Base-by-base conservation (phyloP, 2,113 vertebrate species). In the Prunella himalayana region DNA sequence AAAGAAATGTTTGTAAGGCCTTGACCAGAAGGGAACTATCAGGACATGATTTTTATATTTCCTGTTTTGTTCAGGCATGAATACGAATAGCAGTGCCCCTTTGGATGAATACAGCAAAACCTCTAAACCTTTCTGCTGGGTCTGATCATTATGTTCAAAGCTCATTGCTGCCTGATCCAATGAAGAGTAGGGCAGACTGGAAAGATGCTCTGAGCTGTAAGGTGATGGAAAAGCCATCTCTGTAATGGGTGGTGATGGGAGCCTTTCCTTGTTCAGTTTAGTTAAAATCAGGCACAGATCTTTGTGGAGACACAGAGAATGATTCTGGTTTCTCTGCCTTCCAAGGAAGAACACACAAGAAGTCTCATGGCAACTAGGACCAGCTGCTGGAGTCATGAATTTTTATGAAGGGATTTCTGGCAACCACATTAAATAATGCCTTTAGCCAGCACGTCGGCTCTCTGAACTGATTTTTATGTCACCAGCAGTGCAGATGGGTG, bases 331-430 rank as follows among this genome's bases (percentile, higher is more conserved):
- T 86, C 68, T 66, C 57, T 92, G 56, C 25, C 45, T 79, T 71
- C n/a, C 4, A 2, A 18, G 73, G 35, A 84, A 87, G 90, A 95
- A 92, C 86, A 91, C 81, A 84, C 75, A 92, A 82, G 88, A 78
- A 90, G 75, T 45, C 71, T 78, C 53, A 54, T 13, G 25, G 61
- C 65, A 94, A 71, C 88, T 41, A 72, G 66, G 15, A 93, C 51
- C 79, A 92, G 79, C 53, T 93, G 79, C 49, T 80, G 42, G 35
- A 90, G 41, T n/a, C 4, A 86, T 56, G n/a, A 51, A 50, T 82
- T 92, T 92, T 66, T 80, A 79, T 30, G 33, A 89, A 82, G 57
- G 33, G 39, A 70, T 88, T 94, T 93, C 53, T 90, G 91, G 79
- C 82, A 95, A 42, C 82, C 88, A 82, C 88, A 79, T 90, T 37